Evolutionary conservation across 2,797 vertebrate species (phyloP).

Genomic region (Sphaeramia orbicularis): DNA sequence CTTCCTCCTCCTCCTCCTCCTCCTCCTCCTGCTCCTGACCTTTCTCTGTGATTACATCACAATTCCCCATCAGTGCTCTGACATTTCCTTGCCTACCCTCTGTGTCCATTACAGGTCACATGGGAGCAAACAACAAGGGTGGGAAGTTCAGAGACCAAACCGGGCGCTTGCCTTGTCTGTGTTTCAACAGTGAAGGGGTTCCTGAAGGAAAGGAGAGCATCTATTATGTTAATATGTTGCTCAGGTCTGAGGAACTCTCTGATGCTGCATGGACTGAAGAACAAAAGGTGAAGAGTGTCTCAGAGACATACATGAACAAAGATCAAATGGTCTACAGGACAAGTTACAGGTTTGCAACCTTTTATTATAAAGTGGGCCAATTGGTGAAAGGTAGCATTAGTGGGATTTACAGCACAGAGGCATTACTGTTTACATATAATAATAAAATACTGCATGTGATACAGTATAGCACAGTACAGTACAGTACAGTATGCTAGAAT

Average conservation of each 20-base stretch:
- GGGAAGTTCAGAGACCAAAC: slow-evolving; percentile 47
- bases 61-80: slow-evolving; percentile 63
- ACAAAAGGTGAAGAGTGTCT: background rate
- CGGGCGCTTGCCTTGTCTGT: background rate
- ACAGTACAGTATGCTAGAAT: no score
- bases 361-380: slow-evolving; percentile 3
- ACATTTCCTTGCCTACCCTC: slow-evolving; percentile 64
- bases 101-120: slow-evolving; percentile 54
- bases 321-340: background rate
- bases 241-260: background rate
- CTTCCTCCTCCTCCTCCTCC: no score
- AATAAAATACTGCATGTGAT: no score
- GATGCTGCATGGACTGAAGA: background rate
- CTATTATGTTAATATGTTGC: background rate
- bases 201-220: slow-evolving; percentile 12
- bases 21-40: no score
- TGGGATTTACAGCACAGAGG: no score
- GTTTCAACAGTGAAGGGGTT: background rate
- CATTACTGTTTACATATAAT: no score
- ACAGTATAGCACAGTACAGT: no score
- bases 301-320: slow-evolving; percentile 7
- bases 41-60: slow-evolving; percentile 56
- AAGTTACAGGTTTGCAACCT: background rate
- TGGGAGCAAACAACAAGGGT: slow-evolving; percentile 46
- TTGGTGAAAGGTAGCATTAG: background rate